Evolutionary conservation across 2,113 vertebrate genomes (phyloP), one percentile per base, ranked within the genome.

Genomic region (Regulus satrapa): DNA sequence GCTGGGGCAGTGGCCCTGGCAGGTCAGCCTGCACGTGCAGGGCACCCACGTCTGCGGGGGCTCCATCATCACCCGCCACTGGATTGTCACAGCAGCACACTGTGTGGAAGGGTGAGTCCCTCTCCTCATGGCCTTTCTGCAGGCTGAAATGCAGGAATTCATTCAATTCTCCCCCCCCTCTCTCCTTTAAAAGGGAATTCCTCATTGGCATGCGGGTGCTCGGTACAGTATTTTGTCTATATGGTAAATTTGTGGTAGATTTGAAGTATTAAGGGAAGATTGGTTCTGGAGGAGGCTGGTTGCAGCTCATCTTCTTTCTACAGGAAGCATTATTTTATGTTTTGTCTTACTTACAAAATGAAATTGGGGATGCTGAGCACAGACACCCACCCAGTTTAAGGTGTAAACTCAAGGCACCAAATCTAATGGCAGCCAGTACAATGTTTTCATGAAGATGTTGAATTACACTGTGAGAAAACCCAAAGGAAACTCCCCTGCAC

Each of bases 61-160:
- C 28, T 99, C 99, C 94, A 98, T 99, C 95, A 96, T 99, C 81
- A 96, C 98, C 5, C 95, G 51, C 0, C 95, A 93, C 40, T 99
- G 99, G 99, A 98, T 99, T 12, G 97, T 99, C 48, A 99, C 99
- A 0, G 99, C 99, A 0, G 99, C 99, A 1, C 99, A 99, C 97
- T 99, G 99, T 11, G 98, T 99, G 40, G 99, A 98, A 46, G 98
- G 98, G 99, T 99, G 97, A 89, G 95, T 66, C 9, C 67, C 59
- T 20, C 51, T 18, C 43, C 28, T 2, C 1, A 10, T 15, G 32
- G 25, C 4, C 14, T 62, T 61, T 23, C 66, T 76, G 31, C 19
- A 4, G 26, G 58, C 46, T 51, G 26, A 49, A 64, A 48, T 4
- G 38, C 36, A 28, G 6, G 1, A 6, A 36, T 48, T 40, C 32